phyloP scores from a whole-genome alignment of 2,888 invertebrate genomes.

The Drosophila meridiana region DNA sequence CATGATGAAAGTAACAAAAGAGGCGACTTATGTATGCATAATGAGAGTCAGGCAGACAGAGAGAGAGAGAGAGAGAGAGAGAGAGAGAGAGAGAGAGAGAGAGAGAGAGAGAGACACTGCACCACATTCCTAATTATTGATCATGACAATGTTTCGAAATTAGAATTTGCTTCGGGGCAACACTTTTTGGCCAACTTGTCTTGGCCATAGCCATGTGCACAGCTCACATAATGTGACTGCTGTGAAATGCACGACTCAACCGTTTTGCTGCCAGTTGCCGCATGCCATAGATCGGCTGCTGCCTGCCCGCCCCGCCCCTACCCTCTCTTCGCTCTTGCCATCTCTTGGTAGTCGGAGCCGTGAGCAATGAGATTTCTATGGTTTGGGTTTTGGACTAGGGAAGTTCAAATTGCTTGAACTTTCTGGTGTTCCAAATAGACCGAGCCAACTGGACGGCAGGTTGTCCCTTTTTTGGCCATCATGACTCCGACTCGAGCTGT shows the following conservation, averaged over 20 bases:
- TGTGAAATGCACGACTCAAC: constrained; percentile 75
- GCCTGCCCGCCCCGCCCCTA: background rate
- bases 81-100: no score
- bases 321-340: background rate
- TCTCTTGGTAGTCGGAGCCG: constrained; percentile 33
- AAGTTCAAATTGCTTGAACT: constrained; percentile 80
- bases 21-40: constrained; percentile 30
- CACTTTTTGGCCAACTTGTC: constrained; percentile 48
- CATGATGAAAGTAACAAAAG: constrained; percentile 16
- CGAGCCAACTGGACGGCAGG: constrained; percentile 63
- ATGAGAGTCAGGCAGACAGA: background rate
- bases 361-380: constrained; percentile 62
- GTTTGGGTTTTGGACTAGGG: constrained; percentile 43
- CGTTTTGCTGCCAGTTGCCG: constrained; percentile 55
- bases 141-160: constrained; percentile 37
- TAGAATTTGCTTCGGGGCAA: constrained; percentile 31
- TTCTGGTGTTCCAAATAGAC: constrained; percentile 78
- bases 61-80: background rate
- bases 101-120: background rate
- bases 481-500: constrained; percentile 27
- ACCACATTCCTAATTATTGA: constrained; percentile 47
- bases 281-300: constrained; percentile 11
- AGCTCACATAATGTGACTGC: constrained; percentile 71
- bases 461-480: constrained; percentile 74
- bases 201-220: constrained; percentile 17